Conservation (phyloP, 2,113 vertebrate genomes). For the Melanotaenia duboulayi region DNA sequence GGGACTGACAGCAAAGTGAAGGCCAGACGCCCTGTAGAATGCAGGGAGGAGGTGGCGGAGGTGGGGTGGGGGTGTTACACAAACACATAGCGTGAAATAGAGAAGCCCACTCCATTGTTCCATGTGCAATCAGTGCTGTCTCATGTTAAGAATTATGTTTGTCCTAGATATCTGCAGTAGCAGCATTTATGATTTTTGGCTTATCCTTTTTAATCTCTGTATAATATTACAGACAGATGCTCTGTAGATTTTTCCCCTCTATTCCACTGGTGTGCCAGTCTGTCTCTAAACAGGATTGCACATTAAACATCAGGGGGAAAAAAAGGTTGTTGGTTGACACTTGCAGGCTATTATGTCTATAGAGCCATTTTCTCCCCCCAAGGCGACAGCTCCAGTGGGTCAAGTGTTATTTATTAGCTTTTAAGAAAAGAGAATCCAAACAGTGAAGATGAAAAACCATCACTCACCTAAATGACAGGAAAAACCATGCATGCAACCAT, state of each 20-base stretch:
- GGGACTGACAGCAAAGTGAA: slow-evolving; percentile 83
- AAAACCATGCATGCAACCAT: slow-evolving; percentile 29
- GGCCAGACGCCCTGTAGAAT: slow-evolving; percentile 79
- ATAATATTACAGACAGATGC: not conserved
- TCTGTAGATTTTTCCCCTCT: slow-evolving; percentile 18
- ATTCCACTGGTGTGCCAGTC: slow-evolving; percentile 9
- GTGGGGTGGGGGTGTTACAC: slow-evolving; percentile 58
- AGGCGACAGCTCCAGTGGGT: slow-evolving; percentile 35
- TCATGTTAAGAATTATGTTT: slow-evolving; percentile 53
- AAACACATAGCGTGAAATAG: slow-evolving; percentile 69
- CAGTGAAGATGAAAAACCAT: slow-evolving; percentile 60
- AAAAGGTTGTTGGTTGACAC: slow-evolving; percentile 28
- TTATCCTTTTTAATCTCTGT: slow-evolving; percentile 1
- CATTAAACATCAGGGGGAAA: slow-evolving; percentile 16
- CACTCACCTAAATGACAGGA: slow-evolving; percentile 33
- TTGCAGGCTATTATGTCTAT: slow-evolving; percentile 30
- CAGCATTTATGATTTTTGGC: slow-evolving; percentile 27
- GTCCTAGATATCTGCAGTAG: slow-evolving; percentile 23
- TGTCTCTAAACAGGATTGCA: slow-evolving; percentile 22
- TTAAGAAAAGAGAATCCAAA: slow-evolving; percentile 49
- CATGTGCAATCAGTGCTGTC: slow-evolving; percentile 56
- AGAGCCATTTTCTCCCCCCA: slow-evolving; percentile 33
- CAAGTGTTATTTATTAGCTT: slow-evolving; percentile 59
- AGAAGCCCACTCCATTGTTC: slow-evolving; percentile 69
- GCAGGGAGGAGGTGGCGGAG: slow-evolving; percentile 52